Base-by-base conservation (phyloP, 2,888 invertebrate genomes). In the Lottia gigantea region DNA sequence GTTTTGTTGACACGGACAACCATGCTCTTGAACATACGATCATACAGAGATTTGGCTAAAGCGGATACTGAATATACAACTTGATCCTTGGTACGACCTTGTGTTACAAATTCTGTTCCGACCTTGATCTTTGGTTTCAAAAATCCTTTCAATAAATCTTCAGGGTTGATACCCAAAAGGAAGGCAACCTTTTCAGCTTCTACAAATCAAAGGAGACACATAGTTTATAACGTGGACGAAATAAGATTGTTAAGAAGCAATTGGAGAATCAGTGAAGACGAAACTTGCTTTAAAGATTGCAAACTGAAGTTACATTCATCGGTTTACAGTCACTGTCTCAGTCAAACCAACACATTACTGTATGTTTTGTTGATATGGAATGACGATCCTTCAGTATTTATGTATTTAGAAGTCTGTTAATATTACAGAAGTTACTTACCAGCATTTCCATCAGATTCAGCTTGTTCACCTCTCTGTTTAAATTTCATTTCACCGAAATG, bases 401-500 rank as follows among this genome's bases (percentile, higher is more conserved):
- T 31, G 31, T 40, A 40, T 40, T 40, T 11, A 40, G 11, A 40
- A 40, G 40, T 16, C 40, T 11, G 40, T 15, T 26, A 62, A 61
- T 61, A 19, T 23, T 6, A 25, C 16, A 61, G 8, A 23, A 23
- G 11, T 25, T 15, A 66, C 73, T 66, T 64, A 81, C 79, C 82
- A 55, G 79, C 72, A 23, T 83, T 84, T 31, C 83, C 84, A 71
- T 84, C 84, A 23, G 82, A 81, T 70, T 84, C 84, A 45, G 86
- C 85, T 77, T 98, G 98, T 91, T 98, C 98, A 92, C 98, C 98
- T 91, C 98, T 95, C 92, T 98, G 98, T 91, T 98, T 99, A 95
- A 98, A 98, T 91, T 98, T 97, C 95, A 98, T 95, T 89, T 95
- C 94, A 92, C 98, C 98, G 95, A 98, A 96, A 91, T 98, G 98